Evolutionary conservation across 2,797 vertebrate species (phyloP).

Genomic region (Pseudopleuronectes americanus): DNA sequence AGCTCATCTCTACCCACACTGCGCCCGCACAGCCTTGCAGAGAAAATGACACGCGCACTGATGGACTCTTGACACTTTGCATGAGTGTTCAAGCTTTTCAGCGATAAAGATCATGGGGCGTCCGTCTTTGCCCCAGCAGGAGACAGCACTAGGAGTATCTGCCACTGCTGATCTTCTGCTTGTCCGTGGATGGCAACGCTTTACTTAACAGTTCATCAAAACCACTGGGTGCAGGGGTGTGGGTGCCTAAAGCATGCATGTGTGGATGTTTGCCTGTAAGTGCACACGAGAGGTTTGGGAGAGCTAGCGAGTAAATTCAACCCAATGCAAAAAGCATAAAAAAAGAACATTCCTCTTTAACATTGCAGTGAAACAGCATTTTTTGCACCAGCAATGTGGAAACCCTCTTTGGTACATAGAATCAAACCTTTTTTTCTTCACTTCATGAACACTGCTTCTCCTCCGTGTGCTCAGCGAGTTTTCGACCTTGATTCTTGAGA

Average conservation of each 20-base stretch:
- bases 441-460: conserved; percentile 1
- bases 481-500: conserved; percentile 43
- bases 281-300: background rate
- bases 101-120: conserved; percentile 30
- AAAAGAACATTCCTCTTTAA: background rate
- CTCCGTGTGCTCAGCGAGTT: conserved; percentile 13
- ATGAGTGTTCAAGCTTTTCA: conserved; percentile 8
- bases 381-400: background rate
- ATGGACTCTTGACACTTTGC: conserved; percentile 26
- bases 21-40: conserved; percentile 12
- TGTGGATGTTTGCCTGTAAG: conserved; percentile 10
- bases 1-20: conserved; percentile 36
- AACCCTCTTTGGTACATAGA: no score
- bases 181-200: conserved; percentile 27
- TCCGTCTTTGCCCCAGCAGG: background rate
- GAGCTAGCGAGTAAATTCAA: background rate
- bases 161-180: conserved; percentile 61
- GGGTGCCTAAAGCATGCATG: background rate
- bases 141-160: conserved; percentile 21
- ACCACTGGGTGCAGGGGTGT: conserved; percentile 10
- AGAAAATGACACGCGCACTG: conserved; percentile 4
- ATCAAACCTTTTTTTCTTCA: background rate
- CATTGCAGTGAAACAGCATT: background rate
- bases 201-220: conserved; percentile 35
- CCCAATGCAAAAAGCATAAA: background rate